A percentile compares a stretch with the other conserved stretches of the same genome.
phyloP scores from a whole-genome alignment of 2,113 vertebrate genomes.

The Gymnocephalus cernua region DNA sequence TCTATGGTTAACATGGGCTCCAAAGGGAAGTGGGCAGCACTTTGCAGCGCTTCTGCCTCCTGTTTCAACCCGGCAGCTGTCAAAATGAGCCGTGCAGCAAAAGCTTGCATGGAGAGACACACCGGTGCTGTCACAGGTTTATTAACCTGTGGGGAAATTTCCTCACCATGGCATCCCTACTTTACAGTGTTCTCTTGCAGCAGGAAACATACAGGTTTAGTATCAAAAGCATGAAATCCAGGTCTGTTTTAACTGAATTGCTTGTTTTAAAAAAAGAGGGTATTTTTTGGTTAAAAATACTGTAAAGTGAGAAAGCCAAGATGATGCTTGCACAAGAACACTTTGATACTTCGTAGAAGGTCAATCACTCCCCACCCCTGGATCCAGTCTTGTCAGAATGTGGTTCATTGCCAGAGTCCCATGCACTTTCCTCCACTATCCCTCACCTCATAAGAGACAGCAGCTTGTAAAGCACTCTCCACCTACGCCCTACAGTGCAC shows the following conservation, averaged over 20 bases:
- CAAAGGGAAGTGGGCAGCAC: too few species aligned
- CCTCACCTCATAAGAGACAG: slow-evolving; percentile 18
- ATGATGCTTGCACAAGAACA: neutral
- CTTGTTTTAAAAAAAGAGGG: neutral
- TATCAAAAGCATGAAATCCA: neutral
- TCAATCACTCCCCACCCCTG: neutral
- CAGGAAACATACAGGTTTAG: too few species aligned
- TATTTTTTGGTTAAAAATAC: neutral
- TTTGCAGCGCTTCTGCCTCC: too few species aligned
- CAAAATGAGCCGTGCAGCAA: too few species aligned
- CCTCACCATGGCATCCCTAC: too few species aligned
- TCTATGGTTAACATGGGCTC: too few species aligned
- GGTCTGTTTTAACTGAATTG: neutral
- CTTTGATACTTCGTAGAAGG: neutral
- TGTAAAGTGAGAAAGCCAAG: too few species aligned
- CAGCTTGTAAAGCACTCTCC: slow-evolving; percentile 33
- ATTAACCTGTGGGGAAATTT: too few species aligned
- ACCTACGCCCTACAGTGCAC: slow-evolving; percentile 21
- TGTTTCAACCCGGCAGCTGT: too few species aligned
- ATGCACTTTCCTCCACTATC: neutral
- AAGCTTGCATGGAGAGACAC: too few species aligned
- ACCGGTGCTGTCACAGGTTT: too few species aligned
- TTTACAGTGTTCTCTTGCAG: too few species aligned
- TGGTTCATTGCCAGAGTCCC: neutral
- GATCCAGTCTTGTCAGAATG: neutral